Evolutionary conservation across 1,140 invertebrate species (phyloP), one percentile per base, ranked within the genome.

Genomic region (Drosophila nikananu): DNA sequence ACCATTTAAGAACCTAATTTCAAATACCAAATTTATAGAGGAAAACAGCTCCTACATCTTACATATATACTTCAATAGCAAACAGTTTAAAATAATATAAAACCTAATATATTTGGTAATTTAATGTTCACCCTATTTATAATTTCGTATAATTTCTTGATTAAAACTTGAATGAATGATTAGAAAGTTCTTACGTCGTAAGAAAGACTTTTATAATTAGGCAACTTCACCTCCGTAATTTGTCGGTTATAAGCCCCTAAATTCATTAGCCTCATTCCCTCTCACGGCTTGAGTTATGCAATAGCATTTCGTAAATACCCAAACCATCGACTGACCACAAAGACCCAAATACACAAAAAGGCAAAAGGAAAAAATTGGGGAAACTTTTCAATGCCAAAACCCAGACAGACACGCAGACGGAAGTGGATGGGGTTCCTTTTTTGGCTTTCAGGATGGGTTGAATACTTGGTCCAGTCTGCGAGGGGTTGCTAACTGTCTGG

Each of bases 351-450:
- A 42, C 55, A 42, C 42, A 59, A 48, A 61, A 30, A 32, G 30
- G 21, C 41, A 49, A 72, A 48, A n/a, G 0, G 44, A 41, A 55
- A 41, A 35, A 35, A 30, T 72, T 27, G 25, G 67, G 27, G 23
- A 72, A 72, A 73, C 70, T 72, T 73, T 73, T 73, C 70, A 73
- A 73, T 73, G 70, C 67, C 70, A 73, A 73, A 60, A 60, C 27
- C 70, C 70, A 73, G 70, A 73, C 70, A 73, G 67, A 52, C 46
- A 42, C 54, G 55, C 70, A 73, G 70, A 73, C 70, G 55, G 54
- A 23, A 42, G 25, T 35, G 70, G 70, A 32, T 68, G 67, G 63
- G 49, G 48, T 42, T 21, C 65, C 44, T 37, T 23, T 37, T 44
- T 49, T 80, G 76, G 54, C 54, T 55, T 55, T 55, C 54, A 55